phyloP scores from a whole-genome alignment of 2,797 vertebrate species.

The Acanthopagrus latus region DNA sequence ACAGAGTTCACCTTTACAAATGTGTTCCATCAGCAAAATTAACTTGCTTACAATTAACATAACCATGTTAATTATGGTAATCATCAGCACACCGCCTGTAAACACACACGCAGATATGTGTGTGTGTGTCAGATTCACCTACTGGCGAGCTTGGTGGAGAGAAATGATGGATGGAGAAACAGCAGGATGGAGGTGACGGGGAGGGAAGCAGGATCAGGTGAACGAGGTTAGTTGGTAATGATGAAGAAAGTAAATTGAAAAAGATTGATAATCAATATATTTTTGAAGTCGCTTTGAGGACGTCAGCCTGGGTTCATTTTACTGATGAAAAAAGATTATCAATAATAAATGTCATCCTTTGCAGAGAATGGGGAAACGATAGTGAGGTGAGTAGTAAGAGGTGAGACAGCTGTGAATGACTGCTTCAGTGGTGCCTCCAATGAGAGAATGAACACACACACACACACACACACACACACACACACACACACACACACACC shows the following conservation, averaged over 20 bases:
- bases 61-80: conserved; percentile 73
- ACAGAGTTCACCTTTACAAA: conserved; percentile 68
- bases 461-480: conserved; percentile 43
- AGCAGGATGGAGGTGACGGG: background rate
- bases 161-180: too few relatives aligned
- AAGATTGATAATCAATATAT: background rate
- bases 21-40: conserved; percentile 74
- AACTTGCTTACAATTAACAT: conserved; percentile 61
- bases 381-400: background rate
- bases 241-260: background rate
- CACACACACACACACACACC: conserved; percentile 39
- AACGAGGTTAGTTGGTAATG: background rate
- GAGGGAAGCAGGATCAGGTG: background rate
- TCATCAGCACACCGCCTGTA: conserved; percentile 33
- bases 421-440: conserved; percentile 14
- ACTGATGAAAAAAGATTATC: background rate
- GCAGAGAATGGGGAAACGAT: background rate
- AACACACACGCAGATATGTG: conserved; percentile 30
- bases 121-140: background rate
- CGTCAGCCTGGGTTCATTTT: too few relatives aligned
- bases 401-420: conserved; percentile 31
- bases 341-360: background rate
- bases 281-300: background rate
- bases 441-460: conserved; percentile 19
- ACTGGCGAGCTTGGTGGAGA: background rate